Evolutionary conservation across 2,888 invertebrate genomes (phyloP), one percentile per base, ranked within the genome.

Genomic region (Phyllotreta cruciferae): DNA sequence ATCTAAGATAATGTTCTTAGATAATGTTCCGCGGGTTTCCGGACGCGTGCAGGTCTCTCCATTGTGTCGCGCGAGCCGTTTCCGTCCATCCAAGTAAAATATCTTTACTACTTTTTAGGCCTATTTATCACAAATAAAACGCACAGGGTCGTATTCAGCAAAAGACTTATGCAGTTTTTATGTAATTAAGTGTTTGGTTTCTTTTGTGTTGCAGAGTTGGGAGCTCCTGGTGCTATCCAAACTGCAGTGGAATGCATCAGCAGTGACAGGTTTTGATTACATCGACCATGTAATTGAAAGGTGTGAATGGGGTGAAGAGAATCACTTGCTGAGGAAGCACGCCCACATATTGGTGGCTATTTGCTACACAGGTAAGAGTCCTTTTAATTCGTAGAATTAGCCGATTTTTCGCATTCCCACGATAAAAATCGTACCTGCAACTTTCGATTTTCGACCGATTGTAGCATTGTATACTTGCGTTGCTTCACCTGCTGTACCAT

Each of bases 211-310:
- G 68, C 84, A 93, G 93, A 87, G 86, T 80, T 92, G 92, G 91
- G 94, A 94, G 82, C 82, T 91, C 73, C 82, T 92, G 79, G 85
- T 93, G 39, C 83, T 93, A 70, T 88, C 88, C 68, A 87, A 88
- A 77, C 81, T 94, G 69, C 86, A 90, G 77, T 94, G 93, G 93
- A 90, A 93, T 81, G 83, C 92, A 70, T 88, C 89, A 36, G 86
- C 90, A 35, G 86, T 92, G 57, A 93, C 93, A 0, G 90, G 91
- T 6, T 90, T 89, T 80, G 93, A 93, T 82, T 93, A 91, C 82
- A 86, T 93, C 75, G 92, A 93, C 78, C 92, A 91, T 74, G 85
- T 93, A 71, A 82, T 92, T 67, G 87, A 88, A 72, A 83, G 91
- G 72, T 82, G 86, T 67, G 80, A 85, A 11, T 88, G 88, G 86